phyloP scores from a whole-genome alignment of 2,113 vertebrate genomes.

The Pterocles burchelli region DNA sequence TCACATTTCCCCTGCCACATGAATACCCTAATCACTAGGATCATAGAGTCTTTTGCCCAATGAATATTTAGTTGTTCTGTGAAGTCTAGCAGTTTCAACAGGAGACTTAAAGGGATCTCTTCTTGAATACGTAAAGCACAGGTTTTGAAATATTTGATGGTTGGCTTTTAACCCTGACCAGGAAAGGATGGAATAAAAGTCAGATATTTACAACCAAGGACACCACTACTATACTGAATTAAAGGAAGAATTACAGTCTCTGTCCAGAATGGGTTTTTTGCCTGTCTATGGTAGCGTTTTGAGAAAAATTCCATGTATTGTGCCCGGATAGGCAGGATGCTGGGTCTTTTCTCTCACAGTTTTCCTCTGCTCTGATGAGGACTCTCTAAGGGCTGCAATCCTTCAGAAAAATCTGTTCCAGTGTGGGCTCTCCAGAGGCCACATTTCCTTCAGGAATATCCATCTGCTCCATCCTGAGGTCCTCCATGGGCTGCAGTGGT shows the following conservation, averaged over 20 bases:
- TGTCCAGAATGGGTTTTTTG: neutral
- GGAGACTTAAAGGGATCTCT: neutral
- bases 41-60: slow-evolving; percentile 45
- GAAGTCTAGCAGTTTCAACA: slow-evolving; percentile 12
- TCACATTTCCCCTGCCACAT: neutral
- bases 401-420: neutral
- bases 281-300: neutral
- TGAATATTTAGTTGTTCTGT: slow-evolving; percentile 47
- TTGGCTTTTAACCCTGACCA: neutral
- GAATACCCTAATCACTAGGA: slow-evolving; percentile 47
- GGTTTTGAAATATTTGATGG: neutral
- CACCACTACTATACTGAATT: neutral
- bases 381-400: neutral
- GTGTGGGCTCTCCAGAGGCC: too few species aligned
- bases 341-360: neutral
- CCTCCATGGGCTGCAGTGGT: too few species aligned
- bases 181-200: neutral
- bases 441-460: too few species aligned
- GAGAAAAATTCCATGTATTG: neutral
- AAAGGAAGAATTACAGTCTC: neutral
- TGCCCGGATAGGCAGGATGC: neutral
- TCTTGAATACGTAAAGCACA: neutral
- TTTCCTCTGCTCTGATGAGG: neutral
- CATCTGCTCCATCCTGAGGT: too few species aligned
- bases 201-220: neutral